Evolutionary conservation across 1,140 invertebrate genomes (phyloP).

Genomic region (Patella vulgata): DNA sequence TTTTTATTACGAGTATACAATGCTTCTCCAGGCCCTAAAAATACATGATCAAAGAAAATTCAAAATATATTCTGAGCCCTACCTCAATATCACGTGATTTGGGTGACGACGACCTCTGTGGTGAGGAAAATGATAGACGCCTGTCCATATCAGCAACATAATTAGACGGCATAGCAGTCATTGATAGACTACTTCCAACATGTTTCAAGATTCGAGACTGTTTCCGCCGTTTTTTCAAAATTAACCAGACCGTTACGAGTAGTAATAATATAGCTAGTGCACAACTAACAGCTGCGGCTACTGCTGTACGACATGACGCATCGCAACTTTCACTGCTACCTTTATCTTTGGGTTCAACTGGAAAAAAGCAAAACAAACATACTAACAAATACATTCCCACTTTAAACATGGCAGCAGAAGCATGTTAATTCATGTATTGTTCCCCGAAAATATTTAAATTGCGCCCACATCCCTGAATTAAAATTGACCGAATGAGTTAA

Average conservation of each 20-base stretch:
- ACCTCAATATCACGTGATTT: too few relatives aligned
- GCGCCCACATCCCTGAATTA: too few relatives aligned
- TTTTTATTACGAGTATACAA: too few relatives aligned
- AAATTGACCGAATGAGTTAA: too few relatives aligned
- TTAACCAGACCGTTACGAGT: slow-evolving; percentile 20
- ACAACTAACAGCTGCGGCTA: slow-evolving; percentile 24
- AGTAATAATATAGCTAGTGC: slow-evolving; percentile 27
- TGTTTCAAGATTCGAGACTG: slow-evolving; percentile 46
- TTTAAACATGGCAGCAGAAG: slow-evolving; percentile 28
- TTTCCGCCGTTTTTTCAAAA: slow-evolving; percentile 25
- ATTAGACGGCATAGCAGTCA: slow-evolving; percentile 63
- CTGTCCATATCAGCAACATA: slow-evolving; percentile 55
- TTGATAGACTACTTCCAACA: slow-evolving; percentile 57
- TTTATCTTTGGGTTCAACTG: slow-evolving; percentile 24
- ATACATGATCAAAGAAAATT: too few relatives aligned
- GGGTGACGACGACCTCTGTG: slow-evolving; percentile 34
- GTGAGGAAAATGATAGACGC: slow-evolving; percentile 21
- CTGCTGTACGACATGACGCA: slow-evolving; percentile 31
- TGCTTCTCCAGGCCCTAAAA: too few relatives aligned
- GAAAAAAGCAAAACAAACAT: too few relatives aligned
- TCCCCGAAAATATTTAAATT: neutral
- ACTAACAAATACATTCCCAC: too few relatives aligned
- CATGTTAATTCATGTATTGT: neutral
- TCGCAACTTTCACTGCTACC: slow-evolving; percentile 63
- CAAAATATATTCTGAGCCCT: too few relatives aligned